Base-by-base conservation (phyloP, 2,113 vertebrate genomes). In the Sminthopsis crassicaudata region DNA sequence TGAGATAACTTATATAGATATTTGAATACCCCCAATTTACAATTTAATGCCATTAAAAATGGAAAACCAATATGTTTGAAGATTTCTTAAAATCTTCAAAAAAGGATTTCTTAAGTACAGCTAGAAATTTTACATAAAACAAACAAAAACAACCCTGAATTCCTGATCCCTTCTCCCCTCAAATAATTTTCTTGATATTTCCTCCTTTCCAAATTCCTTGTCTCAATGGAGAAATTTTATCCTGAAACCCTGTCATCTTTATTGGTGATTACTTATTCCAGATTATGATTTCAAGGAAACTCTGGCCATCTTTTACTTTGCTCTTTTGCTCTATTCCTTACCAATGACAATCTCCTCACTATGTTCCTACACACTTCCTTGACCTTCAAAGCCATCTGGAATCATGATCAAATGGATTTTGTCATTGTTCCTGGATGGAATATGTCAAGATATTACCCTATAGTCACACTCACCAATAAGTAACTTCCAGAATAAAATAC, bases 1-100 rank as follows among this genome's bases (percentile, higher is more conserved):
- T 94, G 53, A 93, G 93, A 89, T 50, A 93, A 91, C 12, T 94
- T n/a, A 76, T 76, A n/a, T 84, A n/a, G 16, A 76, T n/a, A 84
- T 42, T 84, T n/a, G 22, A 8, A 22, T 84, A 23, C 67, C 1
- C n/a, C 6, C 22, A 84, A 19, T 4, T 42, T 42, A 10, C 6
- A 84, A 42, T 8, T 22, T 36, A 76, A n/a, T 84, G 14, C 14
- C 8, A 19, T 8, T 84, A 42, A 76, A 76, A 76, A 76, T 16
- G 36, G 60, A 76, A n/a, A 76, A 84, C 36, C n/a, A 84, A 23
- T 5, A 42, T 84, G 6, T 42, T 42, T 42, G 36, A 84, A 22
- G 2, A 84, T 42, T 22, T 84, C 16, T 3, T 84, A 42, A 84
- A 76, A 84, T 67, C 67, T 84, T n/a, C 36, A 84, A 84, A 84